phyloP scores from a whole-genome alignment of 35 echinoderm and acorn worm species.

The Acanthaster planci region DNA sequence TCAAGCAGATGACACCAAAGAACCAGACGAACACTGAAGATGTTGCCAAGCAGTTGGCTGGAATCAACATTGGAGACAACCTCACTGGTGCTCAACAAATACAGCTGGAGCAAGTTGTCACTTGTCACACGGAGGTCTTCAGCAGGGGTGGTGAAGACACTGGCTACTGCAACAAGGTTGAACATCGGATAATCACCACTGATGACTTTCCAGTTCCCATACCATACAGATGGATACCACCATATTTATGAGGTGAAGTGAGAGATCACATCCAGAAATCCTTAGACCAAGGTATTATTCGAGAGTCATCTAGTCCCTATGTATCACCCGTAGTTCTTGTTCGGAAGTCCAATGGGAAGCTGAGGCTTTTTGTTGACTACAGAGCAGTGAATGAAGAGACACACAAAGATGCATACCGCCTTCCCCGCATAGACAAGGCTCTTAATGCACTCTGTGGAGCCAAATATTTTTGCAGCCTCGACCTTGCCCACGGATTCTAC shows the following conservation, averaged over 20 bases:
- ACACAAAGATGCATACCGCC: slow-evolving; percentile 59
- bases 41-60: background rate
- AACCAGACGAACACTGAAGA: background rate
- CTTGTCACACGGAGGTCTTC: background rate
- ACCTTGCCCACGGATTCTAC: too few relatives aligned
- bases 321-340: slow-evolving; percentile 36
- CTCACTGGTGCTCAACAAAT: background rate
- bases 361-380: slow-evolving; percentile 49
- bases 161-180: too few relatives aligned
- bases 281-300: slow-evolving; percentile 12
- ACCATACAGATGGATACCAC: slow-evolving; percentile 15
- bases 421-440: too few relatives aligned
- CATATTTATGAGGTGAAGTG: background rate
- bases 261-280: slow-evolving; percentile 18
- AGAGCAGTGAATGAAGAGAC: slow-evolving; percentile 43
- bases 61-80: slow-evolving; percentile 21
- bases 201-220: slow-evolving; percentile 16
- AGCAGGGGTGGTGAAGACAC: slow-evolving; percentile 3
- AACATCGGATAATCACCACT: slow-evolving; percentile 11
- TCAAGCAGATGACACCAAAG: background rate
- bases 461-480: slow-evolving; percentile 63
- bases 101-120: background rate
- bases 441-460: slow-evolving; percentile 57
- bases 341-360: background rate
- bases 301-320: slow-evolving; percentile 42